Base-by-base conservation (phyloP, 2,888 invertebrate genomes). In the Andrena fulva region DNA sequence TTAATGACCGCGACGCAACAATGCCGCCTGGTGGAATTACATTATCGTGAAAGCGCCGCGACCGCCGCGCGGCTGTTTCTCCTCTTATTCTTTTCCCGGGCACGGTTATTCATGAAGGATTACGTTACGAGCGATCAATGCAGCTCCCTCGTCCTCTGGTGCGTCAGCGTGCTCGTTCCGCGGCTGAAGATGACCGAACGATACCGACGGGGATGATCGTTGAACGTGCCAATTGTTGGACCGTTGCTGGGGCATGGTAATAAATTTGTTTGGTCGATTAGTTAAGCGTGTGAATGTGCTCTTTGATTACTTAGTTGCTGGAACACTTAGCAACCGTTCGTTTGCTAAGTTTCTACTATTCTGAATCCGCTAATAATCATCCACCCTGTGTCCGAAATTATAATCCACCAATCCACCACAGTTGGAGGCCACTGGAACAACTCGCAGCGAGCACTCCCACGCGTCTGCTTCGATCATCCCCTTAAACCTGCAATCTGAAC, bases 101-200 rank as follows among this genome's bases (percentile, higher is more conserved):
- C 33, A 68, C 33, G 27, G 68, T 77, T 79, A 77, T 78, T 70
- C 63, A 42, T 69, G 64, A n/a, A 42, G 78, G 3, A 77, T 70
- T 70, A 42, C 78, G 59, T 70, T 77, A 35, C 31, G 69, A 50
- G 64, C 35, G 63, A 69, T 69, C 78, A 69, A 70, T 77, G 78
- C 29, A 56, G 42, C 33, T 27, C 48, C 31, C 5, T 16, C 63
- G 63, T 12, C 42, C 50, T 64, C 29, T 20, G 69, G 66, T 78
- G 42, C 68, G 70, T 54, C 67, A 74, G 52, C 54, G 67, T 62
- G 50, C 24, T 24, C 77, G n/a, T 63, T 64, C 52, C 33, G 35
- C 48, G 7, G 54, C 62, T 16, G 16, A 24, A 20, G 42, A 56
- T 59, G 33, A n/a, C 20, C 31, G 16, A 27, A 8, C 63, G 42